Evolutionary conservation across 2,797 vertebrate genomes (phyloP), one percentile per base, ranked within the genome.

Genomic region (Lagocephalus sceleratus): DNA sequence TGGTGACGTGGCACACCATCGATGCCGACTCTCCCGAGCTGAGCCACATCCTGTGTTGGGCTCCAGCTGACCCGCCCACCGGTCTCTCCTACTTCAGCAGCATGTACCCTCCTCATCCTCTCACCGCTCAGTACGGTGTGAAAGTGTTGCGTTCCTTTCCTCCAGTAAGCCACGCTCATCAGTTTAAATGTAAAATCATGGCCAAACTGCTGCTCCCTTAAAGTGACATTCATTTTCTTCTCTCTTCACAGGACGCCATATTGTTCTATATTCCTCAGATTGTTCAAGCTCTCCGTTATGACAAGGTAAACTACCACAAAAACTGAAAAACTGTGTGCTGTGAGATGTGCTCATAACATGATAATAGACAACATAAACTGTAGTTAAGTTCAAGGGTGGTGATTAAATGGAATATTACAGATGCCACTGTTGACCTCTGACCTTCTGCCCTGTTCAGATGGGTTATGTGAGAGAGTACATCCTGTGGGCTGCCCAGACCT

Each of bases 211-310:
- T 23, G 7, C 52, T 44, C 3, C 40, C 21, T 38, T 19, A 29
- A 57, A 1, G 8, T 6, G 1, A 3, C 10, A 2, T 20, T 15
- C 6, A 19, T 56, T 17, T 15, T 55, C 17, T 5, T 57, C 20
- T 38, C 45, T 66, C 48, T 57, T 61, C 25, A 6, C 63, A 99
- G 97, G 96, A 98, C 8, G 97, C 97, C 67, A 98, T 99, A 90
- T 86, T 99, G 75, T 99, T 99, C 88, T 99, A 99, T 89, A 99
- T 98, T 78, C 97, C 96, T 60, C 97, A 99, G 84, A 99, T 99
- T 3, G 97, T 99, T 12, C 97, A 99, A 78, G 95, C 97, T 9
- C 93, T 99, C 54, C 91, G 97, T 6, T 99, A 94, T 6, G 97
- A 99, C 72, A 99, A 98, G 95, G 97, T 98, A 75, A 91, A 88